Evolutionary conservation across 30 jellyfish, hydroid and myxozoan species (phyloP).

Genomic region (Aurelia sp.): DNA sequence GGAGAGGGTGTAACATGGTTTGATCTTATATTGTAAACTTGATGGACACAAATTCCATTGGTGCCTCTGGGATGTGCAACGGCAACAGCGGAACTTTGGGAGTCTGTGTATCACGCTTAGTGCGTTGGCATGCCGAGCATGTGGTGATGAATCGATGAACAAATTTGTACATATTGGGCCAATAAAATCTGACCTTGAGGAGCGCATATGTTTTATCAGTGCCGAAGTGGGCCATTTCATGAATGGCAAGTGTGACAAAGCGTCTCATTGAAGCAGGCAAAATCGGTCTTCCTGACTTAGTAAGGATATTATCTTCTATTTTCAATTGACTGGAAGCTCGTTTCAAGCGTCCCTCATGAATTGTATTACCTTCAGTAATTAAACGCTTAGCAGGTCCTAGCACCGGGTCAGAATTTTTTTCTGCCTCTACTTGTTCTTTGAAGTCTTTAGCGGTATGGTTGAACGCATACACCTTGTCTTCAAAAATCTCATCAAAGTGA

Average conservation of each 20-base stretch:
- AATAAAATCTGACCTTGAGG: too few species aligned
- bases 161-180: too few species aligned
- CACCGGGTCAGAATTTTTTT: conserved; percentile 33
- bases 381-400: conserved; percentile 30
- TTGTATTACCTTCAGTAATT: conserved; percentile 11
- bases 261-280: too few species aligned
- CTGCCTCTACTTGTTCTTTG: conserved; percentile 8
- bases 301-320: too few species aligned
- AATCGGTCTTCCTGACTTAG: too few species aligned
- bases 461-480: conserved; percentile 29
- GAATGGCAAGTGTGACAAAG: too few species aligned
- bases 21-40: too few species aligned
- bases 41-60: conserved; percentile 23
- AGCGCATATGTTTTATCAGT: too few species aligned
- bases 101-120: conserved; percentile 15
- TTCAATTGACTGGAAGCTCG: conserved; percentile 48
- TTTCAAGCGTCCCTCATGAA: conserved; percentile 40
- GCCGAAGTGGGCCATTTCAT: too few species aligned
- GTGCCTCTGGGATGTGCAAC: conserved; percentile 29
- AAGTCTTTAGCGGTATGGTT: conserved; percentile 12
- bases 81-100: conserved; percentile 20
- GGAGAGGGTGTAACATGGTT: too few species aligned
- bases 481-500: too few species aligned
- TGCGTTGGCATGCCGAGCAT: conserved; percentile 13
- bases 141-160: too few species aligned